phyloP scores from a whole-genome alignment of 2,113 vertebrate species.

The Pterocles gutturalis region DNA sequence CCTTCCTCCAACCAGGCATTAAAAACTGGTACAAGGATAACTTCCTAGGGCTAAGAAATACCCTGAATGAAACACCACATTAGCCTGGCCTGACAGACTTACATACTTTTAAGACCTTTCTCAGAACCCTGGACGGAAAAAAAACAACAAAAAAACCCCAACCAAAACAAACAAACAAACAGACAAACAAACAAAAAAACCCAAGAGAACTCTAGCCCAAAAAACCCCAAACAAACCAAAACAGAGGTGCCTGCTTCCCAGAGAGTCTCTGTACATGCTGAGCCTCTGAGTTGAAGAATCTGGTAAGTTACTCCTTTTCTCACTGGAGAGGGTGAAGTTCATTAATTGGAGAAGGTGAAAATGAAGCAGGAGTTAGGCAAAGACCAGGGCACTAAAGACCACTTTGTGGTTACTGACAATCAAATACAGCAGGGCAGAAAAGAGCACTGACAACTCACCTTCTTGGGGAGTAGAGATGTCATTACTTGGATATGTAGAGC shows the following conservation, averaged over 20 bases:
- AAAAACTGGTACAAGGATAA: background rate
- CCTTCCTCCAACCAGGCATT: background rate
- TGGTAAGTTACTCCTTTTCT: background rate
- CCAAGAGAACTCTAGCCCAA: background rate
- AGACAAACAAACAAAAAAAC: fast-evolving
- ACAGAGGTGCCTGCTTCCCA: background rate
- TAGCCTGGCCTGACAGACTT: background rate
- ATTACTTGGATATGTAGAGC: background rate
- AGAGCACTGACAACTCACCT: background rate
- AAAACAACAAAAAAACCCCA: background rate
- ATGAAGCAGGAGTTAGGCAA: background rate
- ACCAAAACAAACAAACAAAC: too few species aligned
- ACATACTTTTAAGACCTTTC: background rate
- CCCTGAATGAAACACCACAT: background rate
- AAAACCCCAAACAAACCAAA: background rate
- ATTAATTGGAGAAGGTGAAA: background rate
- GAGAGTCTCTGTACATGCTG: background rate
- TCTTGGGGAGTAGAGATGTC: background rate
- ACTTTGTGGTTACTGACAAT: background rate
- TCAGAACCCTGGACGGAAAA: background rate
- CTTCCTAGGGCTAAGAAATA: background rate
- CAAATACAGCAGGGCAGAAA: background rate
- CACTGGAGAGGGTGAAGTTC: background rate
- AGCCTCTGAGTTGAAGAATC: background rate
- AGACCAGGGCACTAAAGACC: background rate